These are phyloP conservation scores for Zoanthus gigantus DNA, from an alignment of 92 coral and sea anemone species.

Conservation along the genomic window DNA sequence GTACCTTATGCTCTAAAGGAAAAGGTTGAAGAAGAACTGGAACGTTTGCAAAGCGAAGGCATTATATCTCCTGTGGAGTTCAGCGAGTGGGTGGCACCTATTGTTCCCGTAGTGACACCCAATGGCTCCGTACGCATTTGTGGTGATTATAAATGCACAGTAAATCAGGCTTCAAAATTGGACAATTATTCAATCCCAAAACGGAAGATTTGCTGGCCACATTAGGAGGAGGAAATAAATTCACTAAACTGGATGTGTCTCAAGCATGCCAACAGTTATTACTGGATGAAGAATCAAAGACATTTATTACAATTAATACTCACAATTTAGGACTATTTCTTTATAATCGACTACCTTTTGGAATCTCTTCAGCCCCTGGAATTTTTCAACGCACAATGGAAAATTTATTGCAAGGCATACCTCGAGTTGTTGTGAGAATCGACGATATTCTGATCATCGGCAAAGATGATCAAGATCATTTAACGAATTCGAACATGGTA, in stretches of 20 bases:
- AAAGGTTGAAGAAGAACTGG: conserved; percentile 51
- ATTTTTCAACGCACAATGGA: conserved; percentile 60
- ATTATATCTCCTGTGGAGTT: conserved; percentile 43
- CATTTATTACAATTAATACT: conserved; percentile 40
- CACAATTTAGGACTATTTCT: conserved; percentile 43
- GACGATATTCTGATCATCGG: background rate
- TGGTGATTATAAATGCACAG: conserved; percentile 49
- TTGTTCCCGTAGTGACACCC: conserved; percentile 51
- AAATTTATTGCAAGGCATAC: conserved; percentile 54
- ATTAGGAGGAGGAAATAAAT: conserved; percentile 40
- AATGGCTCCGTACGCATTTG: conserved; percentile 21
- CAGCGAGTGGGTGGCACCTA: conserved; percentile 47
- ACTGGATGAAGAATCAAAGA: conserved; percentile 29
- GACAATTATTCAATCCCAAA: conserved; percentile 59
- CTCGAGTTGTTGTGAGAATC: conserved; percentile 52
- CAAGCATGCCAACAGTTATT: conserved; percentile 43
- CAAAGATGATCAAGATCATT: conserved; percentile 56
- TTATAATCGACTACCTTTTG: conserved; percentile 52
- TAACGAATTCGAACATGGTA: conserved; percentile 40
- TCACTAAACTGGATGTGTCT: conserved; percentile 48
- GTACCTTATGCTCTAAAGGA: conserved; percentile 42
- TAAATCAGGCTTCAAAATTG: conserved; percentile 53
- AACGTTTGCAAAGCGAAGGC: conserved; percentile 48
- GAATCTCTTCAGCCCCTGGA: conserved; percentile 47
- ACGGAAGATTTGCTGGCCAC: conserved; percentile 49